Base-by-base conservation (phyloP, 2,888 invertebrate species). In the Lutraria lutraria region DNA sequence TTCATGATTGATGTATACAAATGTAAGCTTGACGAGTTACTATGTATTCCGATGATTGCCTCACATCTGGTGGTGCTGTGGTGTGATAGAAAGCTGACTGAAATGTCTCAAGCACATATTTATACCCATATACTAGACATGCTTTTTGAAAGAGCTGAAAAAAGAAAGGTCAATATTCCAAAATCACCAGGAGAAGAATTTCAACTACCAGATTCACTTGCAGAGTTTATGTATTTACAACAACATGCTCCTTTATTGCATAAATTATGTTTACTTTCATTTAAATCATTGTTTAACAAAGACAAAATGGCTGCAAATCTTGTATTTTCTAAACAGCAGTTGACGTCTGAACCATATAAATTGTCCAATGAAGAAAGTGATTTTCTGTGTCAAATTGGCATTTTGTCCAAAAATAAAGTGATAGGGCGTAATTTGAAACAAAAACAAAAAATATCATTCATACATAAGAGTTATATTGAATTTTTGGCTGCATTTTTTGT, bases 401-500 rank as follows among this genome's bases (percentile, higher is more conserved):
- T 68, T 68, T 68, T 68, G 25, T 68, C 63, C 63, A 68, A 68
- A 25, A 68, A 68, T 68, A 68, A 68, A 68, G 63, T 68, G 4
- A 68, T 68, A 25, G 63, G 63, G 21, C 25, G 63, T n/a, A 12
- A 25, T 68, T n/a, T 25, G 25, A 25, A 68, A 25, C 63, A 25
- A n/a, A 68, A 68, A 68, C 63, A 68, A 68, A 68, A 68, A 68
- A 25, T 68, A 13, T 68, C 63, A 25, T 68, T 68, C 63, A 8
- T 68, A 13, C 63, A 68, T 25, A 68, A 10, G 25, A 68, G 63
- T 25, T 68, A 68, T 25, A 68, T 68, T 21, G 63, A 68, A 68
- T 68, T 68, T 68, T 68, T 68, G 10, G 63, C 63, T 21, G 63
- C 63, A 68, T 68, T 68, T n/a, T 68, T 68, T 68, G 21, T 68